Conservation (phyloP, 2,113 vertebrate species). For the Pampusana beccarii region DNA sequence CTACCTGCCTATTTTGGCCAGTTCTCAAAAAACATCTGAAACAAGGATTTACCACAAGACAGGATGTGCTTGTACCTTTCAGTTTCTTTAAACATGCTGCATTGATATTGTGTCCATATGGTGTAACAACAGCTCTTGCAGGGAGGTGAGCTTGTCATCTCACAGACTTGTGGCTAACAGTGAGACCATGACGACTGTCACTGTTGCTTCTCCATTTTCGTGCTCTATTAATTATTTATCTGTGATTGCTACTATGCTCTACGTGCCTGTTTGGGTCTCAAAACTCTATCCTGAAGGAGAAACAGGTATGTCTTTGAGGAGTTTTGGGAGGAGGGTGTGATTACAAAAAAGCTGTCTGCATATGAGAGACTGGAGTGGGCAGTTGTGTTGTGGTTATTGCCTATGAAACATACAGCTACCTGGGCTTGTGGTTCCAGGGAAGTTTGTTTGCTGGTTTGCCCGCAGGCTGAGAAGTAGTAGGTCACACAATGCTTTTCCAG, state of each 20-base stretch:
- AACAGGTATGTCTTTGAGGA: not conserved
- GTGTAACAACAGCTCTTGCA: not conserved
- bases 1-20: not conserved
- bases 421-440: not conserved
- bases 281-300: not conserved
- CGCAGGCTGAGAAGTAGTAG: not conserved
- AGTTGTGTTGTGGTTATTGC: not conserved
- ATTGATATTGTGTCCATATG: rapidly evolving
- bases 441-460: not conserved
- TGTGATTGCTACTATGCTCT: not conserved
- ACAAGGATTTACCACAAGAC: not conserved
- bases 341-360: not conserved
- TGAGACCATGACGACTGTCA: not conserved
- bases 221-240: not conserved
- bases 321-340: not conserved
- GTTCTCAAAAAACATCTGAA: not conserved
- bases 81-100: not conserved
- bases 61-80: not conserved
- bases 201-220: not conserved
- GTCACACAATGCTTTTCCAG: not conserved
- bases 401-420: not conserved
- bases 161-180: not conserved
- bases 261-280: not conserved
- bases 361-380: not conserved
- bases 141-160: not conserved